These are phyloP conservation scores for Drosophila malerkotliana DNA, from an alignment of 1,140 invertebrate species.

Conservation along the genomic window DNA sequence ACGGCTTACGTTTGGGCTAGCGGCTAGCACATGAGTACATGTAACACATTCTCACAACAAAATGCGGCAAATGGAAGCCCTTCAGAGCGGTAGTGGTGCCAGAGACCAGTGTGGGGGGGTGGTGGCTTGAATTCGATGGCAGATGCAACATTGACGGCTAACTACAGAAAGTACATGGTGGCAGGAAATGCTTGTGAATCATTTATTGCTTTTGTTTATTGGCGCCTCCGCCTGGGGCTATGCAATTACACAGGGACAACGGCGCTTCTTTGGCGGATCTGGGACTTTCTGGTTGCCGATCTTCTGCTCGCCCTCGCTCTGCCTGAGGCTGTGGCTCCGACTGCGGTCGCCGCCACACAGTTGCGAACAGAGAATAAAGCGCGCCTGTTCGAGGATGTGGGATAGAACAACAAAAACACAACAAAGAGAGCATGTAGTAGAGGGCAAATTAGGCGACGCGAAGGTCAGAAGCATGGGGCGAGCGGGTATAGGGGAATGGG, in stretches of 20 bases:
- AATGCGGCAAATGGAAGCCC: conserved; percentile 10
- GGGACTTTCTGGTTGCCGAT: conserved; percentile 25
- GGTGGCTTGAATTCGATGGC: conserved; percentile 12
- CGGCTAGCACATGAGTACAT: not conserved
- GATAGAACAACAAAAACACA: conserved; percentile 67
- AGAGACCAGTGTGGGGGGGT: not conserved
- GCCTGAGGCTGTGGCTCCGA: conserved; percentile 17
- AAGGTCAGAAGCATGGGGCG: conserved; percentile 27
- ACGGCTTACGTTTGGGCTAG: not conserved
- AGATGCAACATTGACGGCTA: conserved; percentile 21
- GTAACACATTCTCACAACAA: not conserved
- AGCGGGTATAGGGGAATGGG: conserved; percentile 3
- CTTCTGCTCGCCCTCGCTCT: conserved; percentile 23
- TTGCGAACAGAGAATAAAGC: conserved; percentile 68
- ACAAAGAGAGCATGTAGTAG: conserved; percentile 68
- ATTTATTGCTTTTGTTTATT: conserved; percentile 54
- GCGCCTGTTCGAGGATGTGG: conserved; percentile 71
- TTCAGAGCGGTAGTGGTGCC: not conserved
- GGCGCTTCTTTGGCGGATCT: conserved; percentile 15
- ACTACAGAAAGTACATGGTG: conserved; percentile 39
- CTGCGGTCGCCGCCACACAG: conserved; percentile 44
- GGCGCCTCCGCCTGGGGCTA: conserved; percentile 35
- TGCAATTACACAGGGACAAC: conserved; percentile 56
- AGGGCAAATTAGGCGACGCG: conserved; percentile 52
- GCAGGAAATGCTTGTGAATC: conserved; percentile 37